phyloP scores from a whole-genome alignment of 1,140 invertebrate species.

The Meloidogyne hapla region DNA sequence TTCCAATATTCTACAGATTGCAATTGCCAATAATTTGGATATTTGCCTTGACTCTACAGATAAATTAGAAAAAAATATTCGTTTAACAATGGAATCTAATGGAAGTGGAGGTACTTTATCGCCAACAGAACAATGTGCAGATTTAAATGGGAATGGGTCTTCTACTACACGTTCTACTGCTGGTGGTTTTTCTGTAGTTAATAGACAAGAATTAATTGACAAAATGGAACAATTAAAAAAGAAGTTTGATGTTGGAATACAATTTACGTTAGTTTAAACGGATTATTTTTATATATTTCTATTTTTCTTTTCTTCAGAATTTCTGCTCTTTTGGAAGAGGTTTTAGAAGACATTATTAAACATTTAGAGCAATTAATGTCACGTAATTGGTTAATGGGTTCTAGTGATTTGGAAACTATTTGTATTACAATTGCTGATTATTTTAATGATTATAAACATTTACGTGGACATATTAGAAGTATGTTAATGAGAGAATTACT shows the following conservation, averaged over 20 bases:
- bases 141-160: not conserved
- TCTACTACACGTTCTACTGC: conserved; percentile 17
- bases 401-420: conserved; percentile 48
- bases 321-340: conserved; percentile 44
- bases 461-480: conserved; percentile 40
- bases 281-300: not conserved
- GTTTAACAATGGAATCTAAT: conserved; percentile 48
- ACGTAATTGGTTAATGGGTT: conserved; percentile 38
- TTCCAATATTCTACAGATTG: conserved; percentile 40
- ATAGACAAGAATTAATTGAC: conserved; percentile 48
- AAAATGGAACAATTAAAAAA: conserved; percentile 54
- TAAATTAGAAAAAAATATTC: conserved; percentile 53
- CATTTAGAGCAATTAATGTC: conserved; percentile 50
- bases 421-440: conserved; percentile 50
- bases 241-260: conserved; percentile 41
- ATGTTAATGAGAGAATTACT: conserved; percentile 42
- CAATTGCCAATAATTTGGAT: conserved; percentile 52
- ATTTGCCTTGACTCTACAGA: conserved; percentile 52
- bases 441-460: conserved; percentile 44
- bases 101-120: conserved; percentile 14
- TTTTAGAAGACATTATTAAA: conserved; percentile 42
- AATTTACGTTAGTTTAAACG: conserved; percentile 35
- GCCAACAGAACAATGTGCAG: conserved; percentile 11
- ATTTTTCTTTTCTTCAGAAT: conserved; percentile 32
- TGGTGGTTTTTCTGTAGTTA: conserved; percentile 36